These are phyloP conservation scores for Turdus rufiventris DNA, from an alignment of 2,113 vertebrate species.

Conservation along the genomic window DNA sequence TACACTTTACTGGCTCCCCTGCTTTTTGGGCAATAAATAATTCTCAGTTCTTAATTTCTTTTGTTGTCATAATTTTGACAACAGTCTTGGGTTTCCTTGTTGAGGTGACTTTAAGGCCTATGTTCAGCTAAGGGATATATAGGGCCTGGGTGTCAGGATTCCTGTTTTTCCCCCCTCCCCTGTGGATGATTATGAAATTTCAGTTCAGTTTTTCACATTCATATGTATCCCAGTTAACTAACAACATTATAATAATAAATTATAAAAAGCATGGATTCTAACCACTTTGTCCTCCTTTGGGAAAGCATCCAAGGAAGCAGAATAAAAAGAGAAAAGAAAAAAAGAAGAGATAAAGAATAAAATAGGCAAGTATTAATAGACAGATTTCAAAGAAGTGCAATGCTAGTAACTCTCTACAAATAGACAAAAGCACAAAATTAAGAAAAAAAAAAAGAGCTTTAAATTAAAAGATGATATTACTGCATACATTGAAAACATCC, in stretches of 20 bases:
- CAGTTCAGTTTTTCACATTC: background rate
- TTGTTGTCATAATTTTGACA: background rate
- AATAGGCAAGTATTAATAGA: conserved; percentile 65
- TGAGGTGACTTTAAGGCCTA: background rate
- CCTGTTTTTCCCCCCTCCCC: background rate
- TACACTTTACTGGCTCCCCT: background rate
- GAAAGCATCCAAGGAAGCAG: conserved; percentile 96
- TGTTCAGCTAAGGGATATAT: background rate
- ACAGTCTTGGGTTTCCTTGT: background rate
- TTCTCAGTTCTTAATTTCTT: background rate
- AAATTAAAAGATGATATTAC: conserved; percentile 4
- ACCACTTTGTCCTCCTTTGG: conserved; percentile 99
- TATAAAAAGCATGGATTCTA: conserved; percentile 88
- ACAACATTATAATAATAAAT: conserved; percentile 64
- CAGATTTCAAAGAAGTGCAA: conserved; percentile 56
- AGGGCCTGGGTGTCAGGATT: background rate
- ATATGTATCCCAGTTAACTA: conserved; percentile 53
- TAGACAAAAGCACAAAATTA: conserved; percentile 1
- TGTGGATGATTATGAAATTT: conserved; percentile 6
- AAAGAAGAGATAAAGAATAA: conserved; percentile 71
- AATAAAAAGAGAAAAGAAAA: conserved; percentile 72
- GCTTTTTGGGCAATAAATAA: background rate
- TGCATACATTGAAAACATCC: background rate
- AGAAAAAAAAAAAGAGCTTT: conserved; percentile 19
- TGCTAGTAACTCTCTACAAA: conserved; percentile 40